phyloP scores from a whole-genome alignment of 2,797 vertebrate genomes.

The Bradypodion ventrale region DNA sequence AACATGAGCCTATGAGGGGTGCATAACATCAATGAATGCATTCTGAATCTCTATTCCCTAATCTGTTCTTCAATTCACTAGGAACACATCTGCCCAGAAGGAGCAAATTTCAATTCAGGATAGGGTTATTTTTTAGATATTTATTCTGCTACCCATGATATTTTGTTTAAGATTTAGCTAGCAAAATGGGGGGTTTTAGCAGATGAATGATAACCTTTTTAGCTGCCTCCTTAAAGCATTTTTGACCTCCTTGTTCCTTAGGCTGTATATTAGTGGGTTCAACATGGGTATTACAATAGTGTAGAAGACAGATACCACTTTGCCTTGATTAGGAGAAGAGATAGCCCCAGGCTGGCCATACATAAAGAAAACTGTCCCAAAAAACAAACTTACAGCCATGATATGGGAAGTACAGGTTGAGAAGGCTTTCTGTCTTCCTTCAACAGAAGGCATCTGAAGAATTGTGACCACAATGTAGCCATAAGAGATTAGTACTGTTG shows the following conservation, averaged over 20 bases:
- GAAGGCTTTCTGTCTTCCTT: conserved; percentile 43
- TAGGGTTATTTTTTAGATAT: too few species aligned
- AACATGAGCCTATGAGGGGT: too few species aligned
- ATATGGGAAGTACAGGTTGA: conserved; percentile 59
- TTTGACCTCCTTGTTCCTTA: conserved; percentile 65
- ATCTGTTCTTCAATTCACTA: too few species aligned
- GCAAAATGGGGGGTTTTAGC: background rate
- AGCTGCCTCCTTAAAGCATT: conserved; percentile 7
- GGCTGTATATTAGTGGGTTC: conserved; percentile 59
- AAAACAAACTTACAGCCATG: conserved; percentile 55
- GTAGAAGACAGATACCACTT: conserved; percentile 59
- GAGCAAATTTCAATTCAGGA: too few species aligned
- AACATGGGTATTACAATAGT: conserved; percentile 60
- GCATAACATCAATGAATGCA: too few species aligned
- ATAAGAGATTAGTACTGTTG: conserved; percentile 52
- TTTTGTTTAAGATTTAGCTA: too few species aligned
- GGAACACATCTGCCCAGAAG: too few species aligned
- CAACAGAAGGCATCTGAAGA: conserved; percentile 40
- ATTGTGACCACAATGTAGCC: conserved; percentile 56
- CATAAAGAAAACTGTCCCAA: conserved; percentile 53
- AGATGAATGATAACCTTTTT: background rate
- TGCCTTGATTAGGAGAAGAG: conserved; percentile 43
- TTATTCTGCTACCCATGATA: too few species aligned
- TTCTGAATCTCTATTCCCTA: too few species aligned
- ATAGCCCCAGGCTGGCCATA: conserved; percentile 58